Percentiles rank a stretch among this genome's conserved stretches.
Conservation (phyloP, 2,888 invertebrate genomes). For the Eugnorisma glareosa region DNA sequence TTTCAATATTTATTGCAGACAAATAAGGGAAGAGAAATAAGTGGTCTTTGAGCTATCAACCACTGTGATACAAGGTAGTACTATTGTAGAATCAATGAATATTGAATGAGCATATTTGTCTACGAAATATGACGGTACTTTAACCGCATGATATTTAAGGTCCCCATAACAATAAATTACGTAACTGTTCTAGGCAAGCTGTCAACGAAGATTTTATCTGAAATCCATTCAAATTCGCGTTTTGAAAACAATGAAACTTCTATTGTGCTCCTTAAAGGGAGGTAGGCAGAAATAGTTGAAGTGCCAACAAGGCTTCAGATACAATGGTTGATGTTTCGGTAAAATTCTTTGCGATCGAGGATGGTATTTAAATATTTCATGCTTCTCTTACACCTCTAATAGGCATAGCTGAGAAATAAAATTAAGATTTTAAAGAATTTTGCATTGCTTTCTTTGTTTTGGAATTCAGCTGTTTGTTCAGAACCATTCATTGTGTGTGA, state of each 20-base stretch:
- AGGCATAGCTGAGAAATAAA: slow-evolving; percentile 34
- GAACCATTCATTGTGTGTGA: neutral
- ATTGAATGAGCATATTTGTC: slow-evolving; percentile 54
- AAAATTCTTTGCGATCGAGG: slow-evolving; percentile 67
- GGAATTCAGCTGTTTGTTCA: slow-evolving; percentile 7
- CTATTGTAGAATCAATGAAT: slow-evolving; percentile 53
- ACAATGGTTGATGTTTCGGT: slow-evolving; percentile 74
- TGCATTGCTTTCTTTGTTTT: slow-evolving; percentile 23
- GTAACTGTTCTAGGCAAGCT: slow-evolving; percentile 64
- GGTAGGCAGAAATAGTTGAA: slow-evolving; percentile 77
- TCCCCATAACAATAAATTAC: slow-evolving; percentile 65
- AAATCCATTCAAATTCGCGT: slow-evolving; percentile 79
- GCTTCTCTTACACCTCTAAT: slow-evolving; percentile 44
- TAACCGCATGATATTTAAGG: slow-evolving; percentile 41
- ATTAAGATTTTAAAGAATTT: slow-evolving; percentile 22
- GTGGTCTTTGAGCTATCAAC: slow-evolving; percentile 38
- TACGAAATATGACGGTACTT: slow-evolving; percentile 42
- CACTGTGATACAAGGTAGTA: slow-evolving; percentile 36
- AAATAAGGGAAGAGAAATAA: slow-evolving; percentile 55
- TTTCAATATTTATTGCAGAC: slow-evolving; percentile 56
- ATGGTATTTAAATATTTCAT: slow-evolving; percentile 65
- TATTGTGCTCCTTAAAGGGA: slow-evolving; percentile 81
- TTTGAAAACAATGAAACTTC: slow-evolving; percentile 80
- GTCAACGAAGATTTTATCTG: slow-evolving; percentile 81
- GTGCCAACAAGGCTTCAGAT: slow-evolving; percentile 76